These are phyloP conservation scores for Pollenia angustigena DNA, from an alignment of 2,888 invertebrate genomes.

Conservation along the genomic window DNA sequence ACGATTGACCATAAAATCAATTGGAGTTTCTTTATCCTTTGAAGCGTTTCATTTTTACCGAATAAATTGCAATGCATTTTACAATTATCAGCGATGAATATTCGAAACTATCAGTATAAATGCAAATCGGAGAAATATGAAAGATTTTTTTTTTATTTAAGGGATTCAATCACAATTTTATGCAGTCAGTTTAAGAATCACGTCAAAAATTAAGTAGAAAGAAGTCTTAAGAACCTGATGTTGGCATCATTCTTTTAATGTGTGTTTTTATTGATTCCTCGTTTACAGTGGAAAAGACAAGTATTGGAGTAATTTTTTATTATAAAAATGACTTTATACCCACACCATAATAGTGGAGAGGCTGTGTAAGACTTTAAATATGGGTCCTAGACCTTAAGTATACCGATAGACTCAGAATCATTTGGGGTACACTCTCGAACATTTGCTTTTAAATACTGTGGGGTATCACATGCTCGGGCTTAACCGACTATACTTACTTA, in stretches of 20 bases:
- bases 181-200: constrained; percentile 62
- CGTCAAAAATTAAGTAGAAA: neutral
- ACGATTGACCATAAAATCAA: constrained; percentile 60
- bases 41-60: constrained; percentile 67
- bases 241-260: constrained; percentile 21
- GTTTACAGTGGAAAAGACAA: constrained; percentile 4
- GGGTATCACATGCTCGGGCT: too few species aligned
- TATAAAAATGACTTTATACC: neutral
- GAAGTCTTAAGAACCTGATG: constrained; percentile 18
- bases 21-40: constrained; percentile 20
- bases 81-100: constrained; percentile 71
- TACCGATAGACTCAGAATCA: too few species aligned
- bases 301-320: neutral
- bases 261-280: neutral
- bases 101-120: constrained; percentile 29
- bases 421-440: too few species aligned
- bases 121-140: constrained; percentile 46
- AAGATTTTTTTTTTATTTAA: constrained; percentile 11
- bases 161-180: constrained; percentile 66
- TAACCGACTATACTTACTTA: too few species aligned
- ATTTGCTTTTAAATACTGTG: too few species aligned
- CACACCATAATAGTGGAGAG: too few species aligned
- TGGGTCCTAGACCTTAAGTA: too few species aligned
- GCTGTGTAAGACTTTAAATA: too few species aligned
- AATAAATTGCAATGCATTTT: constrained; percentile 72